Base-by-base conservation (phyloP, 2,888 invertebrate species). In the Machimus atricapillus region DNA sequence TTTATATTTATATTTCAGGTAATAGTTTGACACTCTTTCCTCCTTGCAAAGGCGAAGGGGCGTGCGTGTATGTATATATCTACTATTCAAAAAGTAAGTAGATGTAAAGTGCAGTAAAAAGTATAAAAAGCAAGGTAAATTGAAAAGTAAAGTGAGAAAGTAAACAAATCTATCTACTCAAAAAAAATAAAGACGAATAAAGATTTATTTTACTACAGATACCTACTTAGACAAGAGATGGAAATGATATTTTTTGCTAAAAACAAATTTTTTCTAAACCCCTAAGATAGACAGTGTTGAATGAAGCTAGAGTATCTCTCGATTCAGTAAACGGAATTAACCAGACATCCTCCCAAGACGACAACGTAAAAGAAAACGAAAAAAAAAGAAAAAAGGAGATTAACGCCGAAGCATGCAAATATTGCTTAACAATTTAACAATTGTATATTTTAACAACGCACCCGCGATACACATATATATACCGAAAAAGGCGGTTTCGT, bases 211-310 rank as follows among this genome's bases (percentile, higher is more conserved):
- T 85, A 85, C 43, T 85, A 85, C 85, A 85, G 74, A 85, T 74
- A 85, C 43, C 14, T 74, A 74, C 40, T 27, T 66, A 31, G 40
- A 74, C 43, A 74, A 85, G 40, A 81, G 73, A 85, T 74, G 85
- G 85, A 85, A 85, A 85, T 83, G 16, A 73, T 85, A 85, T 85
- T 85, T 85, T 85, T 85, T 85, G 85, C 85, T 85, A 85, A 83
- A 85, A 76, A 76, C n/a, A 76, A 76, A 83, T 46, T 74, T 85
- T 85, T 85, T 85, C 73, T 85, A 66, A 81, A 66, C 27, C 82
- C 56, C 40, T 82, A 58, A 82, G 79, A 66, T 82, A 82, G 58
- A 19, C 82, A 82, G 31, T 34, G 52, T 76, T 66, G 76, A 34
- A 76, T 76, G 37, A 34, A 37, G 34, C 76, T 76, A 37, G 40